Percentiles rank a stretch among this genome's conserved stretches.
phyloP scores from a whole-genome alignment of 2,888 invertebrate species.

The Caradrina clavipalpis region DNA sequence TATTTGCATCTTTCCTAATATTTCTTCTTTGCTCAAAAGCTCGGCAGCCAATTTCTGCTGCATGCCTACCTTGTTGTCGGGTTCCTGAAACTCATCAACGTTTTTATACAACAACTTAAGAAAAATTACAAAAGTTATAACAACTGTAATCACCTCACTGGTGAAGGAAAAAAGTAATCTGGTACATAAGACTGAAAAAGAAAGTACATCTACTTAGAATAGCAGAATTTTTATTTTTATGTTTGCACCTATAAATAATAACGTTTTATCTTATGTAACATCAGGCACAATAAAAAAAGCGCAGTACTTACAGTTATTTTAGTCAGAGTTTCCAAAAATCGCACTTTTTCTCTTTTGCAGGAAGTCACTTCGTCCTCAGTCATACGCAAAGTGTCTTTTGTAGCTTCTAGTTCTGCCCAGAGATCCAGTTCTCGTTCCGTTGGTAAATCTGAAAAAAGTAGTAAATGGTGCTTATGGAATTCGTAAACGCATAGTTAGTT shows the following conservation, averaged over 20 bases:
- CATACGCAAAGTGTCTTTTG: constrained; percentile 83
- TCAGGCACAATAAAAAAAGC: constrained; percentile 5
- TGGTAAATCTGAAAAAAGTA: constrained; percentile 77
- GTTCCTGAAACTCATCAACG: constrained; percentile 75
- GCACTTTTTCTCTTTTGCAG: constrained; percentile 84
- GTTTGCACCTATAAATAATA: constrained; percentile 10
- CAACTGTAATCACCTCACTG: constrained; percentile 70
- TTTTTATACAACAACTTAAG: constrained; percentile 9
- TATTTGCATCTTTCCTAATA: constrained; percentile 84
- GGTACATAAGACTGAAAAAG: constrained; percentile 83
- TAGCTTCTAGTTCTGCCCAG: constrained; percentile 85
- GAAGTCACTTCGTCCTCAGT: constrained; percentile 84
- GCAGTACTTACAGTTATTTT: constrained; percentile 82
- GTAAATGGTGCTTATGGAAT: not conserved
- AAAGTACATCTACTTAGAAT: constrained; percentile 57
- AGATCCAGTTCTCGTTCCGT: constrained; percentile 86
- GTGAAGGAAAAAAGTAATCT: constrained; percentile 73
- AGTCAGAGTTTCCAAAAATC: constrained; percentile 85
- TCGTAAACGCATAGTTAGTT: not conserved
- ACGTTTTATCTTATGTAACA: constrained; percentile 18
- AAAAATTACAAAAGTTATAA: constrained; percentile 24
- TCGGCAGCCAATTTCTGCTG: constrained; percentile 89
- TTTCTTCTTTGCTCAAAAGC: constrained; percentile 86
- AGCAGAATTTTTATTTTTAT: not conserved
- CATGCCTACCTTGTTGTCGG: constrained; percentile 85